Evolutionary conservation across 30 jellyfish, hydroid and myxozoan genomes (phyloP).

Genomic region (Aurelia sp.): DNA sequence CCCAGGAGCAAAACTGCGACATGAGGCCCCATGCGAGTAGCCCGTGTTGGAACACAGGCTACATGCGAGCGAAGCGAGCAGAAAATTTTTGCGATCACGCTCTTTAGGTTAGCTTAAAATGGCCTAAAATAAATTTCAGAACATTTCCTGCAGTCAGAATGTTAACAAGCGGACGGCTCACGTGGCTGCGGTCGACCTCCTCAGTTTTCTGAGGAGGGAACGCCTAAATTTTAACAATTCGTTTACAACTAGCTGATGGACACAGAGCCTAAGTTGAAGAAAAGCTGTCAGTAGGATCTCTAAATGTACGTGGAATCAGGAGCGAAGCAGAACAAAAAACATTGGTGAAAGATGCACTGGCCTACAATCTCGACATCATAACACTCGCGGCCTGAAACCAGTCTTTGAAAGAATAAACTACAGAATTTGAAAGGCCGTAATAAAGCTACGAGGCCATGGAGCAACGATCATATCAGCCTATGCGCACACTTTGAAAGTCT

Average conservation of each 20-base stretch:
- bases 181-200: background rate
- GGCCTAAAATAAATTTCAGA: no score
- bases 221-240: background rate
- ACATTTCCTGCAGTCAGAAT: no score
- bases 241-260: background rate
- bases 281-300: constrained; percentile 5
- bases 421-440: background rate
- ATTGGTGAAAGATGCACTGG: background rate
- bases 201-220: background rate
- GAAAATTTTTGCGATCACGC: no score
- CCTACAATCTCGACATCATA: constrained; percentile 2
- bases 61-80: no score
- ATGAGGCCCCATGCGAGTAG: no score
- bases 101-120: no score
- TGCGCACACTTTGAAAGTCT: background rate
- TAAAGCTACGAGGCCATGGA: background rate
- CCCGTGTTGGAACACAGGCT: no score
- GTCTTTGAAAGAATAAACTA: background rate
- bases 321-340: background rate
- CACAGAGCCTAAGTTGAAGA: background rate
- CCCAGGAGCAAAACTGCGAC: no score
- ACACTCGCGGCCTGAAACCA: background rate
- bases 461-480: background rate
- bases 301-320: background rate
- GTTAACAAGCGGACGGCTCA: background rate